Base-by-base conservation (phyloP, 2,113 vertebrate genomes). In the Petromus typicus region DNA sequence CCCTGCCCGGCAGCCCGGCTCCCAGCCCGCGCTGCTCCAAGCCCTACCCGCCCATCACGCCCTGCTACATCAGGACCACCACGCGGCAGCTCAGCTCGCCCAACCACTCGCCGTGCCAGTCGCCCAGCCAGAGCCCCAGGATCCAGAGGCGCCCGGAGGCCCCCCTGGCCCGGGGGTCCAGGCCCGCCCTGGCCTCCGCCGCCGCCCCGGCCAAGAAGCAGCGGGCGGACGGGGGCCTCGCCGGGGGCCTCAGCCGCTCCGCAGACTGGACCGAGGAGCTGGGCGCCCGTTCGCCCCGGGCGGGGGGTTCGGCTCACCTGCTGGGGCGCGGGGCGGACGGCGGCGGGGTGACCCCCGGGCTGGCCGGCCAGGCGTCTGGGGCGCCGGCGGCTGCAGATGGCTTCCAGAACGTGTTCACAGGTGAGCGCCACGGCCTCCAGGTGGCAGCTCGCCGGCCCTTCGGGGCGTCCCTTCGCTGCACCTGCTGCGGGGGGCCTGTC, bases 61-160 rank as follows among this genome's bases (percentile, higher is more conserved):
- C 99, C 1, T 99, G 99, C 96, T 99, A 99, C 98, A 99, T 99
- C 96, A 99, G 99, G 98, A 99, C 99, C 94, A 99, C 99, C 93
- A 99, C 99, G 0, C 98, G 99, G 78, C 99, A 99, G 97, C 98
- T 99, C 96, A 99, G 99, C 98, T 99, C 99, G 79, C 99, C 99
- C 5, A 99, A 98, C n/a, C 98, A 98, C 82, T 99, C 99, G 8
- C 99, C 99, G 4, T 98, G 97, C 2, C 97, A 98, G 3, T 99
- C 99, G 11, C 99, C 99, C 0, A 99, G 98, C n/a, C 99, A 99
- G 93, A 99, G 99, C 94, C 99, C 99, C 0, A 97, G 98, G 89
- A 98, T 99, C 84, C 98, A 98, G 0, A 98, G 99, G 89, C 98
- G 98, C 27, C 98, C 93, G 20, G 98, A 98, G 66, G 95, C 97